Base-by-base conservation (phyloP, 2,797 vertebrate genomes). In the Enteromius trimaculatus region DNA sequence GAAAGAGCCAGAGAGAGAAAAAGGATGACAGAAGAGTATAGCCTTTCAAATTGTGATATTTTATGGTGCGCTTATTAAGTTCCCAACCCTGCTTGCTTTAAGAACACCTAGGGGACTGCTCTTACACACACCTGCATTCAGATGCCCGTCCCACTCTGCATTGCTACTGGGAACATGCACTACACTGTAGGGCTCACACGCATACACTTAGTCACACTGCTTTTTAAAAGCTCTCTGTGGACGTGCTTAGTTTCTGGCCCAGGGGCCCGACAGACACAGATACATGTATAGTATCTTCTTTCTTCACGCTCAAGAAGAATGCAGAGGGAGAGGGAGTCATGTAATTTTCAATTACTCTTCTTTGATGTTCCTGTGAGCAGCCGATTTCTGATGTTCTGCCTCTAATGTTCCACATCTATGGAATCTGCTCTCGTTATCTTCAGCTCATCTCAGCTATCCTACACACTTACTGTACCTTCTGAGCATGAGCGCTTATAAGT, bases 231-330 rank as follows among this genome's bases (percentile, higher is more conserved):
- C 78, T 85, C 87, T 88, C 83, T 71, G 75, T 85, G 87, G 85
- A 87, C 74, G 26, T 83, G 81, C 77, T 85, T 88, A 84, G 83
- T 86, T 88, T 82, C 84, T 88, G 87, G 87, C 87, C 83, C 16
- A 82, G 74, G 83, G 87, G 74, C 84, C 78, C 58, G 64, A 79
- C 81, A 84, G 80, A 81, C 84, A 83, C 65, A 76, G 87, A 88
- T 85, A 86, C 85, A 86, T 71, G 51, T 84, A 81, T 86, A 83
- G 77, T 81, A 85, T 86, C 83, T 86, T 70, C 80, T 83, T 77
- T 80, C 65, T 79, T 80, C 71, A 84, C 11, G 51, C 72, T 79
- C 69, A 64, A 53, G 31, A 85, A 81, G 72, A 85, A 75, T 81
- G 81, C 58, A 80, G 51, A 65, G 37, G 39, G 37, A 78, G 39